A percentile compares a stretch with the other conserved stretches of the same genome.
Conservation (phyloP, 2,113 vertebrate genomes). For the Oophaga pumilio region DNA sequence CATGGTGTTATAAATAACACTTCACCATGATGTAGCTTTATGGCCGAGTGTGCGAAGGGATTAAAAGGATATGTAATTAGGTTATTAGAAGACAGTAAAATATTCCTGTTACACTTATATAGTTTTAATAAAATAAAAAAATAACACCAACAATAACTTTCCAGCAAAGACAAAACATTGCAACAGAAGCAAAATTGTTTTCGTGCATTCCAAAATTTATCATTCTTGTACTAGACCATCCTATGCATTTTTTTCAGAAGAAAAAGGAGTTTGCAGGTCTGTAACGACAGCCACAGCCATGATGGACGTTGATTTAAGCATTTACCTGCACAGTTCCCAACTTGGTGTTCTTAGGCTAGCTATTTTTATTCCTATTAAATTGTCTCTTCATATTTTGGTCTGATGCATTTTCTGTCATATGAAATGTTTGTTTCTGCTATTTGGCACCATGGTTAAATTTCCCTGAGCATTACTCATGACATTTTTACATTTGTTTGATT, state of each 20-base stretch:
- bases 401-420: constrained; percentile 41
- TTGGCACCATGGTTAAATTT: constrained; percentile 25
- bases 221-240: not conserved
- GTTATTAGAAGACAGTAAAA: too few species aligned
- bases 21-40: too few species aligned
- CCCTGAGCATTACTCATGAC: constrained; percentile 25
- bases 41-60: too few species aligned
- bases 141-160: too few species aligned
- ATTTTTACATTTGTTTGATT: constrained; percentile 38
- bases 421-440: constrained; percentile 46
- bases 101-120: too few species aligned
- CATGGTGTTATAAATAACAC: too few species aligned
- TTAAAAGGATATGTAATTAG: too few species aligned
- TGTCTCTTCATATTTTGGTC: constrained; percentile 45
- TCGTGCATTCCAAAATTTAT: not conserved
- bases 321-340: not conserved
- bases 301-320: constrained; percentile 33
- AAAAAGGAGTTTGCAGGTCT: constrained; percentile 1
- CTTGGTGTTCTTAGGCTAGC: constrained; percentile 25
- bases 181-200: not conserved
- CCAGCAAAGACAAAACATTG: not conserved
- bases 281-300: constrained; percentile 23
- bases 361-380: constrained; percentile 51
- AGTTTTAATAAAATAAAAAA: too few species aligned
- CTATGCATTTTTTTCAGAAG: not conserved